phyloP scores from a whole-genome alignment of 2,888 invertebrate genomes.

The Acanthosepion lycidas region DNA sequence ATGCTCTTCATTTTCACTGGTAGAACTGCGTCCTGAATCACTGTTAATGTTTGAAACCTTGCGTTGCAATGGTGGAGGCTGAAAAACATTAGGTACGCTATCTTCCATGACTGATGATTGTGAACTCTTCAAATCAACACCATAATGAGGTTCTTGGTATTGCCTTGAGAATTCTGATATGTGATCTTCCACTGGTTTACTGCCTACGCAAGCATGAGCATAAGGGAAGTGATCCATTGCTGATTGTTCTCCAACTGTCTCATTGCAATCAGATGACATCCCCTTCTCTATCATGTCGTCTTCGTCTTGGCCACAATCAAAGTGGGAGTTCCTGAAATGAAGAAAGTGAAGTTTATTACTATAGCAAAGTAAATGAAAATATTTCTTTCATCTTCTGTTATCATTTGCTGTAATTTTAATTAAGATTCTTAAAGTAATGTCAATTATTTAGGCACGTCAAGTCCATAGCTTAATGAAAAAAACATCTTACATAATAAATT shows the following conservation, averaged over 20 bases:
- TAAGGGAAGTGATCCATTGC: slow-evolving; percentile 47
- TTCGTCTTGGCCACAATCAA: slow-evolving; percentile 60
- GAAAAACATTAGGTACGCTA: slow-evolving; percentile 36
- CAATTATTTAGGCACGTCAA: too few relatives aligned
- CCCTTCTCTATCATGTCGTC: slow-evolving; percentile 59
- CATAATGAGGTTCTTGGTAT: neutral
- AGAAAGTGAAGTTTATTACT: slow-evolving; percentile 44
- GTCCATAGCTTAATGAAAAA: too few relatives aligned
- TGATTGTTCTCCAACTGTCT: neutral
- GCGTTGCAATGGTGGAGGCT: slow-evolving; percentile 24
- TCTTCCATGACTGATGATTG: slow-evolving; percentile 24
- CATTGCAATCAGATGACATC: slow-evolving; percentile 46
- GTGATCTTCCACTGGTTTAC: slow-evolving; percentile 37
- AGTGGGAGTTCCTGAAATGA: slow-evolving; percentile 64
- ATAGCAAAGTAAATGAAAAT: neutral
- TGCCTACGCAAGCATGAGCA: neutral
- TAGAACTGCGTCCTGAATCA: slow-evolving; percentile 63
- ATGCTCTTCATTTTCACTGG: slow-evolving; percentile 58
- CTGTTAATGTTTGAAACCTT: slow-evolving; percentile 52
- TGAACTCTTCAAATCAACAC: neutral
- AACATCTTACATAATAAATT: too few relatives aligned
- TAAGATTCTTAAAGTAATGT: too few relatives aligned
- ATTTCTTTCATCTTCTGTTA: neutral
- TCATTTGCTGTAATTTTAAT: too few relatives aligned
- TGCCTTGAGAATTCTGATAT: slow-evolving; percentile 44